Base-by-base conservation (phyloP, 2,113 vertebrate species). In the Todiramphus saurophagus region DNA sequence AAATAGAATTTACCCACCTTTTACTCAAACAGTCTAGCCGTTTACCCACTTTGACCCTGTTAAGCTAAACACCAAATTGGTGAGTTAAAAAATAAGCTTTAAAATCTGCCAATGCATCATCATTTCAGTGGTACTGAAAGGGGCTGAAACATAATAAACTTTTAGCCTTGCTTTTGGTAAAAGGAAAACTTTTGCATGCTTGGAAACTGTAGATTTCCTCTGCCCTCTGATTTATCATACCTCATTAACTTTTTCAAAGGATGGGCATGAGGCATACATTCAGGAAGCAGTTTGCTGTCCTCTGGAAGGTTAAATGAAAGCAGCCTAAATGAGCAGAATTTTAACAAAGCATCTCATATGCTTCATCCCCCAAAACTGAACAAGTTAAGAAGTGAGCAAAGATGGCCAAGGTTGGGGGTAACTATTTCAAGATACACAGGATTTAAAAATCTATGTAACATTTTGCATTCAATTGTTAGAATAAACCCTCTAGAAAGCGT, bases 181-280 rank as follows among this genome's bases (percentile, higher is more conserved):
- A 83, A 88, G 25, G 69, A 67, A 48, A 77, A 24, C 4, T 90
- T 88, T 46, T 39, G 2, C 10, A 14, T 9, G 3, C 16, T 3
- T 81, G 60, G n/a, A 82, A 92, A 82, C 23, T 20, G 25, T 7
- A n/a, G 11, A n/a, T 46, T 70, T 28, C 33, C 9, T 28, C 23
- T 13, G 6, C 10, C 13, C 28, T 3, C 41, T 0, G 0, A 4
- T 86, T 50, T 78, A 16, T 33, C 1, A 1, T 2, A 1, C 19
- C n/a, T 77, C 33, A 13, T 15, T 27, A 27, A 72, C 10, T 59
- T 85, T 85, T 70, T 55, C 23, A 56, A 85, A 83, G 9, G 46
- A 27, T n/a, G 25, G 16, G 18, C 17, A 15, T 0, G 0, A 59
- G 63, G 51, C 35, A 58, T 17, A 37, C 11, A 66, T 1, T 3